Conservation (phyloP, 2,797 vertebrate genomes). For the Oreochromis grahami region DNA sequence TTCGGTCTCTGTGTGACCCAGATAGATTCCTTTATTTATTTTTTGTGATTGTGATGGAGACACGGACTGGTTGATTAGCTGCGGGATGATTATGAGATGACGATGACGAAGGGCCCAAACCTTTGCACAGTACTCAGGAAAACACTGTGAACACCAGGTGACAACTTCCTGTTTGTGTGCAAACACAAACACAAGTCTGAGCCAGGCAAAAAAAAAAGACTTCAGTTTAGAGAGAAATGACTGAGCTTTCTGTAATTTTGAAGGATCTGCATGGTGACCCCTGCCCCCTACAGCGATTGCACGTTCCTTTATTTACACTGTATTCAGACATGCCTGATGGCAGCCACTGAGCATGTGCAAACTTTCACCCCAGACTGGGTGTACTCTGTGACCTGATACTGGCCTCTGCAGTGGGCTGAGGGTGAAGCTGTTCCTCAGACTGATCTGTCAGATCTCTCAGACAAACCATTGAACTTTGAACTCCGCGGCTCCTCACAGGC, state of each 20-base stretch:
- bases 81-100: not conserved
- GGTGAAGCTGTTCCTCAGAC: not conserved
- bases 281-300: not conserved
- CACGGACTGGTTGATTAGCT: not conserved
- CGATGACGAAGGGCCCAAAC: not conserved
- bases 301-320: not conserved
- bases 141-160: not conserved
- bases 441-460: not conserved
- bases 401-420: not conserved
- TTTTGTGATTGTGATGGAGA: not conserved
- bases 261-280: not conserved
- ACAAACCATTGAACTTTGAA: constrained; percentile 17
- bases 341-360: not conserved
- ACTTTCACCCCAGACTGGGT: not conserved
- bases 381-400: not conserved
- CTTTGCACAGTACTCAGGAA: not conserved
- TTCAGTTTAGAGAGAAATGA: not conserved
- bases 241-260: not conserved
- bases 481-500: not conserved
- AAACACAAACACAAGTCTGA: not conserved
- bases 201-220: not conserved
- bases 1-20: too few species aligned
- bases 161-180: not conserved
- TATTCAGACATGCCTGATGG: not conserved
- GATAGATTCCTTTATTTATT: not conserved